phyloP scores from a whole-genome alignment of 2,888 invertebrate genomes.

The Pollenia angustigena region DNA sequence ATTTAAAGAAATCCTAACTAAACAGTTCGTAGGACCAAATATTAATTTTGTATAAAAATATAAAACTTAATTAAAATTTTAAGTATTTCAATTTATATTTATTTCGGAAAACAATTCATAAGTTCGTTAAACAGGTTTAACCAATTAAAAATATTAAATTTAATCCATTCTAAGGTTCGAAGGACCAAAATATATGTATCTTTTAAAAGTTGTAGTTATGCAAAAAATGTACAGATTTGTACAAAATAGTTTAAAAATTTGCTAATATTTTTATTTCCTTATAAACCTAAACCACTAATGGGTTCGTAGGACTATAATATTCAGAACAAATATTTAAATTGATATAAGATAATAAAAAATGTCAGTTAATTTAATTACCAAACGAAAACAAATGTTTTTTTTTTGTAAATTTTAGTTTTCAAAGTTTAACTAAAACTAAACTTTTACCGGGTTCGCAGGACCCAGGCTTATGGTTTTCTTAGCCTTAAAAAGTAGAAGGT shows the following conservation, averaged over 20 bases:
- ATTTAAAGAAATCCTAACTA: background rate
- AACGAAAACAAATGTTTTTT: too few species aligned
- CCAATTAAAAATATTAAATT: background rate
- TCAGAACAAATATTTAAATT: too few species aligned
- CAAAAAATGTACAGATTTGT: background rate
- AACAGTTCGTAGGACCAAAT: conserved; percentile 25
- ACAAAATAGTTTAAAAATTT: too few species aligned
- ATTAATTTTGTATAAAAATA: background rate
- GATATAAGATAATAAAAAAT: background rate
- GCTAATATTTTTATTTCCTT: too few species aligned
- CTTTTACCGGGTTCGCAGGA: background rate
- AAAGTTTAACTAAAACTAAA: background rate
- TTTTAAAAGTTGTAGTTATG: background rate
- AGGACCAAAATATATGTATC: background rate
- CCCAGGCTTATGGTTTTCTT: background rate
- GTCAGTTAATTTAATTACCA: background rate
- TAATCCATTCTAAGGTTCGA: background rate
- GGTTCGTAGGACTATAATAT: conserved; percentile 5
- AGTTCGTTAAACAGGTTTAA: background rate
- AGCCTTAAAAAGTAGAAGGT: background rate
- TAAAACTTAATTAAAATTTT: background rate
- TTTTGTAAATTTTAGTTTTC: background rate
- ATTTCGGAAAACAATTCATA: too few species aligned
- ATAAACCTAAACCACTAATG: background rate
- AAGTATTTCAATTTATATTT: background rate